phyloP scores from a whole-genome alignment of 2,888 invertebrate genomes.

The Deladenus siricidicola region DNA sequence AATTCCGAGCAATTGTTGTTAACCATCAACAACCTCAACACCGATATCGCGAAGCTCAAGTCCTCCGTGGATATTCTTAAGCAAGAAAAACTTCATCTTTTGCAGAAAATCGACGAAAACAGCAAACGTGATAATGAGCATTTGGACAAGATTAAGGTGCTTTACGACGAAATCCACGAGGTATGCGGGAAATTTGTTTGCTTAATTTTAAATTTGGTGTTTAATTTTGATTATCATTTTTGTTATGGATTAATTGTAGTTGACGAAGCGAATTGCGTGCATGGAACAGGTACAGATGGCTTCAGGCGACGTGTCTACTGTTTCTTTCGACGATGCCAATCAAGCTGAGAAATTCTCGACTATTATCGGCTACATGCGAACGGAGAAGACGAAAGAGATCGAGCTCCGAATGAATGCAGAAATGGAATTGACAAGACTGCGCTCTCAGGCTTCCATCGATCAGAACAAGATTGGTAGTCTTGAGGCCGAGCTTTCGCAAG shows the following conservation, averaged over 20 bases:
- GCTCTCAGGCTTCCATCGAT: constrained; percentile 17
- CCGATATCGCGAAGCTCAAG: not conserved
- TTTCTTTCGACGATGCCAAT: constrained; percentile 2
- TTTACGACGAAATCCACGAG: constrained; percentile 22
- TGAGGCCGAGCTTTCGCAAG: constrained; percentile 12
- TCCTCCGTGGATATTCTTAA: constrained; percentile 12
- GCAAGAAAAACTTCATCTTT: constrained; percentile 19
- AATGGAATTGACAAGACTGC: constrained; percentile 19
- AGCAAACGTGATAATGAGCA: constrained; percentile 19
- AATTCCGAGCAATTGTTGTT: too few relatives aligned
- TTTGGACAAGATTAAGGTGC: constrained; percentile 5
- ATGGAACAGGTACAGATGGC: constrained; percentile 15
- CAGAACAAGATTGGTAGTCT: constrained; percentile 9
- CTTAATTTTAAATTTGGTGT: not conserved
- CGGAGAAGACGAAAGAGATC: constrained; percentile 21
- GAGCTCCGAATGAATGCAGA: constrained; percentile 25
- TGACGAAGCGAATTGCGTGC: constrained; percentile 11
- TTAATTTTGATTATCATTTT: too few relatives aligned
- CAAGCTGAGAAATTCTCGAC: not conserved
- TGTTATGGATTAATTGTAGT: not conserved
- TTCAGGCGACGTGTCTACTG: not conserved
- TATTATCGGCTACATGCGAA: constrained; percentile 12
- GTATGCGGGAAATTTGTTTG: too few relatives aligned
- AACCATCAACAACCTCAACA: too few relatives aligned
- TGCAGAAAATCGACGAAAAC: constrained; percentile 11